A percentile compares a stretch with the other conserved stretches of the same genome.
Evolutionary conservation across 2,888 invertebrate genomes (phyloP).

Genomic region (Meganola albula): DNA sequence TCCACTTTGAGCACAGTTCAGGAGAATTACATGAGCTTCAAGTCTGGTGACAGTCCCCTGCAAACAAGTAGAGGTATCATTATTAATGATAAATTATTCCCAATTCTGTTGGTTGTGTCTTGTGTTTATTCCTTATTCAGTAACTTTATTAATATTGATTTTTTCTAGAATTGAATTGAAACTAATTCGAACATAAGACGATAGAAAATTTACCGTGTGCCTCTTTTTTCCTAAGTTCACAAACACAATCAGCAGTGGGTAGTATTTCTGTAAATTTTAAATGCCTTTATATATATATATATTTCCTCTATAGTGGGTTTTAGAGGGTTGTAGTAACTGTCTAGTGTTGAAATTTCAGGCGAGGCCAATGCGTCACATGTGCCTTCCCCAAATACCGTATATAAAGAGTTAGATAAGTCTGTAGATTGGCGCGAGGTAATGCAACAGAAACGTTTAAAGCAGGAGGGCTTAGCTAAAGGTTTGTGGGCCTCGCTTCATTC

Average conservation of each 20-base stretch:
- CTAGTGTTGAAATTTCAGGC: conserved; percentile 64
- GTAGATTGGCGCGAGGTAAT: conserved; percentile 70
- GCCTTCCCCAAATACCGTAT: conserved; percentile 60
- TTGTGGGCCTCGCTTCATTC: conserved; percentile 58
- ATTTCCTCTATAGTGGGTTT: conserved; percentile 8
- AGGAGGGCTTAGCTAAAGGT: conserved; percentile 65
- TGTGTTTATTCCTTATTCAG: no score
- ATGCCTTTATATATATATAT: no score
- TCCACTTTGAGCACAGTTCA: conserved; percentile 62
- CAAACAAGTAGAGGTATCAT: conserved; percentile 48
- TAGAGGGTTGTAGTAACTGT: conserved; percentile 23
- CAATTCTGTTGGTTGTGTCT: no score
- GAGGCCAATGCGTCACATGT: conserved; percentile 52
- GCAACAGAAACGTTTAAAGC: conserved; percentile 50
- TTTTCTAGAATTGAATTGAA: no score
- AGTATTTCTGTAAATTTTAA: no score
- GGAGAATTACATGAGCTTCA: conserved; percentile 54
- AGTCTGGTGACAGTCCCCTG: conserved; percentile 50
- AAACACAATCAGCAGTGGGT: no score
- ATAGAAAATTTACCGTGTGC: no score
- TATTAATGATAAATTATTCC: no score
- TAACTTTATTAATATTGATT: no score
- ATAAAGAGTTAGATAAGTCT: conserved; percentile 73
- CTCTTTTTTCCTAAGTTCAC: no score
- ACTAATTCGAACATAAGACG: no score